phyloP scores from a whole-genome alignment of 2,888 invertebrate species.

The Celastrina argiolus region DNA sequence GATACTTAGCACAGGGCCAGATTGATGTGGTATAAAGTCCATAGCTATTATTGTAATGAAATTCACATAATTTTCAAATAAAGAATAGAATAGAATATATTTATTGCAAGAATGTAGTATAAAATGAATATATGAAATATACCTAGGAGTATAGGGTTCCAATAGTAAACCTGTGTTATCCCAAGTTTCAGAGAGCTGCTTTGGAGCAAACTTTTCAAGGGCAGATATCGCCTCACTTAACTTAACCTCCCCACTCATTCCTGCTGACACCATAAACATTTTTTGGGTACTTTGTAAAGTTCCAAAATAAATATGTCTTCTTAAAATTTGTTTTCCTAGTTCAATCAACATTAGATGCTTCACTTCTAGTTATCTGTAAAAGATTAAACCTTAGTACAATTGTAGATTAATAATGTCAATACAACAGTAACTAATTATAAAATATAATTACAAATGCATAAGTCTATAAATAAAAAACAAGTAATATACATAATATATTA shows the following conservation, averaged over 20 bases:
- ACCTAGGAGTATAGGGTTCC: constrained; percentile 83
- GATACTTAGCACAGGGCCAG: no score
- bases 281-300: constrained; percentile 39
- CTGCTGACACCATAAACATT: constrained; percentile 49
- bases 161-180: constrained; percentile 96
- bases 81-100: no score
- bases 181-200: constrained; percentile 88
- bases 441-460: neutral
- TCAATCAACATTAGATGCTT: constrained; percentile 55
- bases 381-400: neutral
- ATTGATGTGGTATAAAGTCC: no score
- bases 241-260: constrained; percentile 59
- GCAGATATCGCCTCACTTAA: constrained; percentile 73
- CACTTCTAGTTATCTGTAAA: constrained; percentile 40
- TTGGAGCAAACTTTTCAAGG: constrained; percentile 84
- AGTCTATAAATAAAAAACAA: neutral
- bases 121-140: constrained; percentile 12
- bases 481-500: neutral
- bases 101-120: neutral
- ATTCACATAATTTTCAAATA: no score
- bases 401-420: no score
- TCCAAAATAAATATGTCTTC: constrained; percentile 37
- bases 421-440: no score
- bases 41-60: no score
- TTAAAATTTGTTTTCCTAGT: constrained; percentile 44